Evolutionary conservation across 2,888 invertebrate genomes (phyloP).

Genomic region (Drosophila atripex): DNA sequence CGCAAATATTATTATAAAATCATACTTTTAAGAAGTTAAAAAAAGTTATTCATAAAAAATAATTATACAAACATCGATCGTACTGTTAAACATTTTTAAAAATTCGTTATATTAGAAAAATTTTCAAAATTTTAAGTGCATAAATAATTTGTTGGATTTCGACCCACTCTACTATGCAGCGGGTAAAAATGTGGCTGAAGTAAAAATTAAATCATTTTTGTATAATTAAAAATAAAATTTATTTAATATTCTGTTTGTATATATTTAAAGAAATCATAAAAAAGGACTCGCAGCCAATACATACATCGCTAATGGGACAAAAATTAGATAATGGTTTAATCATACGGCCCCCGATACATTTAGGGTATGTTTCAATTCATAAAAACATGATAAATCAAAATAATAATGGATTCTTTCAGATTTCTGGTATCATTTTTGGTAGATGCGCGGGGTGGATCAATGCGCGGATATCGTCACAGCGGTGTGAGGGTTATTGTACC

Average conservation of each 20-base stretch:
- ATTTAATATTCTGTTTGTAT: background rate
- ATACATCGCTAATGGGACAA: constrained; percentile 77
- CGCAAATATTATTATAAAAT: too few species aligned
- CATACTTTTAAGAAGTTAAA: too few species aligned
- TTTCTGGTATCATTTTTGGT: constrained; percentile 99
- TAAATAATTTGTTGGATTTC: too few species aligned
- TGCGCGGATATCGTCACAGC: constrained; percentile 99
- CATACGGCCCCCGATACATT: constrained; percentile 87
- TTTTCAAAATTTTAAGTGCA: too few species aligned
- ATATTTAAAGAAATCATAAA: background rate
- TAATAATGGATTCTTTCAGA: constrained; percentile 84
- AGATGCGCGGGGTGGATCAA: constrained; percentile 99
- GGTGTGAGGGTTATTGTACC: constrained; percentile 98
- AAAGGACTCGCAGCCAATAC: constrained; percentile 27
- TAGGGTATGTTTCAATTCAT: constrained; percentile 85
- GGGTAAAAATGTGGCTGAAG: too few species aligned
- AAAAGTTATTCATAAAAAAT: too few species aligned
- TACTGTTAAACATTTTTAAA: too few species aligned
- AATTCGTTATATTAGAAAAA: too few species aligned
- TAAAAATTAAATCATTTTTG: too few species aligned
- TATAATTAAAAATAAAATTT: too few species aligned
- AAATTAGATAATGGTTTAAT: constrained; percentile 87
- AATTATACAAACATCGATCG: too few species aligned
- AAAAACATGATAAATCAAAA: background rate
- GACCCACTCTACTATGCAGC: too few species aligned